phyloP scores from a whole-genome alignment of 2,113 vertebrate genomes.

The Actinemys pallida region DNA sequence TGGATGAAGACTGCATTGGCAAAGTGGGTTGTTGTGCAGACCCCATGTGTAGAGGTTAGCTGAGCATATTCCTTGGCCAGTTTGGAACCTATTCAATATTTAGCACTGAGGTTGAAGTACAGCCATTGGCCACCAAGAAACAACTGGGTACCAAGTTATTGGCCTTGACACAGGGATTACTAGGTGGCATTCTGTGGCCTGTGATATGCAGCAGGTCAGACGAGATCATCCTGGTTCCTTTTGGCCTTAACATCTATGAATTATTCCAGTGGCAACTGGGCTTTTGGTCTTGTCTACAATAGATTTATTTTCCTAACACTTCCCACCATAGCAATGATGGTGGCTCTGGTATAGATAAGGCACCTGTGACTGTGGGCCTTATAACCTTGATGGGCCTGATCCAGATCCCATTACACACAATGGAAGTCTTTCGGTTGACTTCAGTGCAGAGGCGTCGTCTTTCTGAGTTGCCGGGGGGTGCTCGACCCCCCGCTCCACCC shows the following conservation, averaged over 20 bases:
- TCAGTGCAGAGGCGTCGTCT: not conserved
- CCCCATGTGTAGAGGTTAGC: not conserved
- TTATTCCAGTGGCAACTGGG: not conserved
- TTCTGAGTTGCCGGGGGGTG: too few species aligned
- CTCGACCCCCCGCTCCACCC: too few species aligned
- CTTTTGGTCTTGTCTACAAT: not conserved
- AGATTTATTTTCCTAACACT: not conserved
- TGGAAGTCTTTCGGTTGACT: not conserved
- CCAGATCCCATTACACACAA: not conserved
- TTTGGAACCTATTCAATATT: not conserved
- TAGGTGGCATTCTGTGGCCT: not conserved
- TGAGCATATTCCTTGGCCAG: not conserved
- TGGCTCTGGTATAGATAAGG: not conserved
- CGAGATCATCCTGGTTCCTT: not conserved
- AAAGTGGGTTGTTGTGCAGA: not conserved
- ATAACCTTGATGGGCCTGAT: not conserved
- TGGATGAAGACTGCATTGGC: too few species aligned
- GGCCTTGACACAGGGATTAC: not conserved
- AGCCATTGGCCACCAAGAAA: not conserved
- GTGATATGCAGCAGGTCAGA: not conserved
- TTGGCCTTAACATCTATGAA: not conserved
- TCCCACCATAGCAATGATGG: not conserved
- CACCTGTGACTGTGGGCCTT: not conserved
- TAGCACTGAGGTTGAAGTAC: not conserved
- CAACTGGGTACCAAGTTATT: accelerated